phyloP scores from a whole-genome alignment of 2,113 vertebrate genomes.

The Lampris incognitus region DNA sequence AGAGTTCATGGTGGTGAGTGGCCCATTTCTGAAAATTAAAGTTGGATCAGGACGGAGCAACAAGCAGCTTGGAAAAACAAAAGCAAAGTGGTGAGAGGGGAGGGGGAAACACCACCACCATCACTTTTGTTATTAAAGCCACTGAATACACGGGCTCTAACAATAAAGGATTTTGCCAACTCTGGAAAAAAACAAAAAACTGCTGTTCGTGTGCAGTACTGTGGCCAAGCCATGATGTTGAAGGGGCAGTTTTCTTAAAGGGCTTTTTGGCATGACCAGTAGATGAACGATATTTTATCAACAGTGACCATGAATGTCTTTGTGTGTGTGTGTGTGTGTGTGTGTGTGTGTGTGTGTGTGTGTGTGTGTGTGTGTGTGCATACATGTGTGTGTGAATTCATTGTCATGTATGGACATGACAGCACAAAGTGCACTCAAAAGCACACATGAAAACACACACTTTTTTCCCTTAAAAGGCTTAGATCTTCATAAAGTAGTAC shows the following conservation, averaged over 20 bases:
- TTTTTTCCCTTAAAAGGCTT: not conserved
- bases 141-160: conserved; percentile 50
- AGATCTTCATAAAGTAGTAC: conserved; percentile 36
- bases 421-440: conserved; percentile 1
- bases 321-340: conserved; percentile 11
- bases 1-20: conserved; percentile 48
- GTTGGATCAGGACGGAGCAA: conserved; percentile 33
- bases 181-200: conserved; percentile 34
- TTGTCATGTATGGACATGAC: not conserved
- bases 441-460: conserved; percentile 14
- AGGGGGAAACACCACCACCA: conserved; percentile 27
- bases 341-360: conserved; percentile 10
- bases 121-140: conserved; percentile 73
- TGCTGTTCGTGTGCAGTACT: conserved; percentile 57
- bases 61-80: conserved; percentile 59
- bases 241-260: conserved; percentile 64
- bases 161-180: conserved; percentile 68
- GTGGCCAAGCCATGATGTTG: conserved; percentile 66
- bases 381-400: conserved; percentile 4
- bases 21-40: conserved; percentile 73
- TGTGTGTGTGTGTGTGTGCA: conserved; percentile 4
- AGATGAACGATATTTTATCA: conserved; percentile 50
- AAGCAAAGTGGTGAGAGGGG: conserved; percentile 50
- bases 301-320: conserved; percentile 41
- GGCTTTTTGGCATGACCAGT: conserved; percentile 63